Percentiles rank a stretch among this genome's conserved stretches.
Evolutionary conservation across 1,140 invertebrate genomes (phyloP).

Genomic region (Muscidifurax raptorellus): DNA sequence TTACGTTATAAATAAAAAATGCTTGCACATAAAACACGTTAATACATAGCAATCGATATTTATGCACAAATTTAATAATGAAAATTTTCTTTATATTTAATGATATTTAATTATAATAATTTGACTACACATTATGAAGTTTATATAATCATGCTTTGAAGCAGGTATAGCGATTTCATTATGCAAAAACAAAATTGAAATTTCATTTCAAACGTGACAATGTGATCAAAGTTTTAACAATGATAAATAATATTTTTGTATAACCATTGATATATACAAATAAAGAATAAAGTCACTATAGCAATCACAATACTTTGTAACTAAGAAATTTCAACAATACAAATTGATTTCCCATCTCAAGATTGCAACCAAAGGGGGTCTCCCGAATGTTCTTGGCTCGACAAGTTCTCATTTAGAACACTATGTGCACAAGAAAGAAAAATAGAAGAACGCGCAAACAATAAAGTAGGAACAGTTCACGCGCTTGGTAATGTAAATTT

Average conservation of each 20-base stretch:
- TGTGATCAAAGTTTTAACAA: conserved; percentile 18
- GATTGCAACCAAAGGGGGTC: conserved; percentile 47
- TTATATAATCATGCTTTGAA: conserved; percentile 43
- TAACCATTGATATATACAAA: conserved; percentile 44
- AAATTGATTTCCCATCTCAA: conserved; percentile 27
- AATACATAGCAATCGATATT: conserved; percentile 53
- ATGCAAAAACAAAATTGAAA: conserved; percentile 43
- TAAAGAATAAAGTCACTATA: conserved; percentile 32
- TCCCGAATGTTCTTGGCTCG: neutral
- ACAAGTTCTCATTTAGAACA: conserved; percentile 45
- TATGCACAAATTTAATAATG: conserved; percentile 31
- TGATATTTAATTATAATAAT: conserved; percentile 41
- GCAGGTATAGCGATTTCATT: conserved; percentile 30
- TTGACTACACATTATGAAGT: conserved; percentile 25
- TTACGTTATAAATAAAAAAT: conserved; percentile 39
- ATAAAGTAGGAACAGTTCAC: conserved; percentile 66
- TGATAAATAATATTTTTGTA: conserved; percentile 47
- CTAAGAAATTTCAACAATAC: conserved; percentile 45
- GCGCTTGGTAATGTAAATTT: conserved; percentile 51
- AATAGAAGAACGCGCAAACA: conserved; percentile 60
- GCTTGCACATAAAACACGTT: conserved; percentile 37
- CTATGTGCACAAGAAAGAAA: conserved; percentile 42
- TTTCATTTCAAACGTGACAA: conserved; percentile 43
- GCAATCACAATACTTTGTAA: conserved; percentile 47
- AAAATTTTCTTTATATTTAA: conserved; percentile 28